These are phyloP conservation scores for Sebastes minor DNA, from an alignment of 2,797 vertebrate species.

Conservation along the genomic window DNA sequence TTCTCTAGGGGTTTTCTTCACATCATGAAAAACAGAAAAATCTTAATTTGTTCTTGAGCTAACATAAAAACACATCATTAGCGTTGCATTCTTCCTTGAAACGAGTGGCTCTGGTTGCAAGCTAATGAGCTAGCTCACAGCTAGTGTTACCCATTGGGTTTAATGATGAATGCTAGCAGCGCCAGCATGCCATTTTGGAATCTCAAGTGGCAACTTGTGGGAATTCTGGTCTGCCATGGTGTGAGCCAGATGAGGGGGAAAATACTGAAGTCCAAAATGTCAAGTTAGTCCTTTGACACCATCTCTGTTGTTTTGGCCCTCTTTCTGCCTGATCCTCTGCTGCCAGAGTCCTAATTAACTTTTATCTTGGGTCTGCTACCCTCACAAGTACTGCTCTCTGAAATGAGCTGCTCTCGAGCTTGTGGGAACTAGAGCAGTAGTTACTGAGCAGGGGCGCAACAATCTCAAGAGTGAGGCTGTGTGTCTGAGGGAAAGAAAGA, in stretches of 20 bases:
- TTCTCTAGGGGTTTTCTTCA: neutral
- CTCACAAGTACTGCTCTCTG: slow-evolving; percentile 53
- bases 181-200: neutral
- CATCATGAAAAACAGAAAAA: neutral
- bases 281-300: slow-evolving; percentile 51
- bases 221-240: neutral
- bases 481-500: neutral
- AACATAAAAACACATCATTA: slow-evolving; percentile 55
- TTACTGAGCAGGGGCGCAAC: slow-evolving; percentile 22
- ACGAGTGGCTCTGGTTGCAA: slow-evolving; percentile 16
- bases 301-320: slow-evolving; percentile 27
- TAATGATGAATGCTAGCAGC: slow-evolving; percentile 26
- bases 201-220: neutral
- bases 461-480: slow-evolving; percentile 20
- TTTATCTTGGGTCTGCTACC: slow-evolving; percentile 52
- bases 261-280: slow-evolving; percentile 42
- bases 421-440: slow-evolving; percentile 62
- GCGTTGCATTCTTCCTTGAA: slow-evolving; percentile 36
- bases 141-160: slow-evolving; percentile 14
- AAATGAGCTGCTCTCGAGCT: slow-evolving; percentile 49
- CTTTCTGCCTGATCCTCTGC: slow-evolving; percentile 33
- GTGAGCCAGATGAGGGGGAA: slow-evolving; percentile 26
- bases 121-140: slow-evolving; percentile 37
- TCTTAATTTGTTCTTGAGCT: slow-evolving; percentile 26
- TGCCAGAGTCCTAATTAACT: slow-evolving; percentile 67